Evolutionary conservation across 2,888 invertebrate species (phyloP).

Genomic region (Dorcus parallelipipedus): DNA sequence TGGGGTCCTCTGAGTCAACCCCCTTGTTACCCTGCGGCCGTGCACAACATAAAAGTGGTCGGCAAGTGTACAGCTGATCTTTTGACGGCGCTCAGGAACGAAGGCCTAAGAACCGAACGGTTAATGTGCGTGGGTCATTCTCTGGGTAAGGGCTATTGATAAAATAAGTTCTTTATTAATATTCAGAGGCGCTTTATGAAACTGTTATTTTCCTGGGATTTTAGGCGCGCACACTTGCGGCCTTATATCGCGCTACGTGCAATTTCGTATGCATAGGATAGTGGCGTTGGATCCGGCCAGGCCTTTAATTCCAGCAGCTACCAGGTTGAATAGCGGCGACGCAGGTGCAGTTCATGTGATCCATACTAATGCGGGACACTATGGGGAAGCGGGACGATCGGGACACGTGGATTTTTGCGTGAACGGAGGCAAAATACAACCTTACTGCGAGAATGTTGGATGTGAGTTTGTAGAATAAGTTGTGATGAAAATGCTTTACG

Average conservation of each 20-base stretch:
- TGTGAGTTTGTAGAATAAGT: conserved; percentile 50
- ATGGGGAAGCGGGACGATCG: conserved; percentile 69
- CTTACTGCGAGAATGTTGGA: conserved; percentile 68
- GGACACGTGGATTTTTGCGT: conserved; percentile 80
- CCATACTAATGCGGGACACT: conserved; percentile 77
- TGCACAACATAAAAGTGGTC: conserved; percentile 70
- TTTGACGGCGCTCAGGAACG: conserved; percentile 59
- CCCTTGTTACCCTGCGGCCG: conserved; percentile 66
- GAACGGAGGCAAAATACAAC: conserved; percentile 74
- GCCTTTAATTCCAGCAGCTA: conserved; percentile 64
- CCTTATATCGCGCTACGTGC: conserved; percentile 67
- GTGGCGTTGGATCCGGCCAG: conserved; percentile 73
- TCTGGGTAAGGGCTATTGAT: conserved; percentile 32
- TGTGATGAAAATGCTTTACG: no score
- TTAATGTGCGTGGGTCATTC: conserved; percentile 78
- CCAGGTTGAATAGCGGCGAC: conserved; percentile 67
- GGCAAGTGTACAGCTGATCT: conserved; percentile 68
- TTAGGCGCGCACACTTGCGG: conserved; percentile 73
- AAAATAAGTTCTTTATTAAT: no score
- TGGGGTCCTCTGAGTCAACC: conserved; percentile 70
- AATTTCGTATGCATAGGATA: conserved; percentile 70
- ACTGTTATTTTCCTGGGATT: neutral
- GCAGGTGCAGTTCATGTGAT: conserved; percentile 75
- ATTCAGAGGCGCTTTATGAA: no score
- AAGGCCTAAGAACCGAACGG: conserved; percentile 62